phyloP scores from a whole-genome alignment of 2,888 invertebrate species.

The Lycaena phlaeas region DNA sequence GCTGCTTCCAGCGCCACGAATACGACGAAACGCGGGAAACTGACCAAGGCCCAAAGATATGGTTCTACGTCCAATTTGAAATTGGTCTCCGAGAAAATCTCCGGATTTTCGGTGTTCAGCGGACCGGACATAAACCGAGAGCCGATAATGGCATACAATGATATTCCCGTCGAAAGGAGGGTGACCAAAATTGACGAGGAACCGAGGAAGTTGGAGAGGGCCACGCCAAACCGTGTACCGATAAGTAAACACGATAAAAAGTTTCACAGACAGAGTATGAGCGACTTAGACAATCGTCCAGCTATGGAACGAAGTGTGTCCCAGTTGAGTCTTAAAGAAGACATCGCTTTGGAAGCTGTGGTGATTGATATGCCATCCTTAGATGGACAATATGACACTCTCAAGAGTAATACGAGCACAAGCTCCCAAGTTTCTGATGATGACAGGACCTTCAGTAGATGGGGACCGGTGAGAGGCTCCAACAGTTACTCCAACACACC shows the following conservation, averaged over 20 bases:
- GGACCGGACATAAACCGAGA: slow-evolving; percentile 35
- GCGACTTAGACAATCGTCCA: slow-evolving; percentile 28
- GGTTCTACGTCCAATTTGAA: slow-evolving; percentile 57
- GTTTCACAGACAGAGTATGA: slow-evolving; percentile 43
- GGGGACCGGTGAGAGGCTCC: slow-evolving; percentile 65
- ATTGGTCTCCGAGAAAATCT: slow-evolving; percentile 55
- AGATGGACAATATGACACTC: slow-evolving; percentile 34
- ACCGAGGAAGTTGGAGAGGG: neutral
- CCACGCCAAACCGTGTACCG: slow-evolving; percentile 8
- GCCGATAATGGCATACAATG: slow-evolving; percentile 58
- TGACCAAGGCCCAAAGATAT: slow-evolving; percentile 41
- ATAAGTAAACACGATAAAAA: slow-evolving; percentile 23
- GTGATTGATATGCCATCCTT: slow-evolving; percentile 53
- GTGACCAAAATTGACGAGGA: slow-evolving; percentile 29
- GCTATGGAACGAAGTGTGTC: slow-evolving; percentile 48
- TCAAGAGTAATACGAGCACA: slow-evolving; percentile 34
- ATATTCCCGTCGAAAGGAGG: slow-evolving; percentile 20
- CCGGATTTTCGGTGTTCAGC: slow-evolving; percentile 55
- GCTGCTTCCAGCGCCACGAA: slow-evolving; percentile 36
- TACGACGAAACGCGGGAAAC: slow-evolving; percentile 40
- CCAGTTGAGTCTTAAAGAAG: slow-evolving; percentile 52
- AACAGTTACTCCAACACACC: slow-evolving; percentile 52
- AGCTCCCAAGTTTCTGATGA: slow-evolving; percentile 28
- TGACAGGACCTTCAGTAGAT: slow-evolving; percentile 43
- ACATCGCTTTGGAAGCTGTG: slow-evolving; percentile 53